phyloP scores from a whole-genome alignment of 2,888 invertebrate species.

The Alviniconcha strummeri region DNA sequence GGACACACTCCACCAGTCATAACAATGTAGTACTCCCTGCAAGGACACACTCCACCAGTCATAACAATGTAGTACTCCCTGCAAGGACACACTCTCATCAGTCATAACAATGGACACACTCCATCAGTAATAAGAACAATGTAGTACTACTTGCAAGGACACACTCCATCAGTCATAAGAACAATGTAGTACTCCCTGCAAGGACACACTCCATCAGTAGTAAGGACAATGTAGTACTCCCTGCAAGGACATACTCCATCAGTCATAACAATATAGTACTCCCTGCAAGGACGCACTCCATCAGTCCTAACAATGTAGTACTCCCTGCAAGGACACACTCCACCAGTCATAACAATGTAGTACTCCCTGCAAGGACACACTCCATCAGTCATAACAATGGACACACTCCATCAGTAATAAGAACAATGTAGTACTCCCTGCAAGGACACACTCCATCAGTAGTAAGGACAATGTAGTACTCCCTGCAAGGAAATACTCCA shows the following conservation, averaged over 20 bases:
- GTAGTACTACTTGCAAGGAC: conserved; percentile 65
- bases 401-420: too few relatives aligned
- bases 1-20: too few relatives aligned
- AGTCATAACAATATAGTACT: conserved; percentile 57
- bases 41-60: conserved; percentile 4
- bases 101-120: conserved; percentile 14
- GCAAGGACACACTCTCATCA: conserved; percentile 28
- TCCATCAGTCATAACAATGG: too few relatives aligned
- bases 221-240: conserved; percentile 59
- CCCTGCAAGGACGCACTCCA: conserved; percentile 50
- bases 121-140: conserved; percentile 20
- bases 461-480: conserved; percentile 57
- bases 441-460: conserved; percentile 10
- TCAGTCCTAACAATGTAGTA: conserved; percentile 55
- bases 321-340: conserved; percentile 59
- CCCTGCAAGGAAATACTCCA: conserved; percentile 50
- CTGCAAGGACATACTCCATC: conserved; percentile 48
- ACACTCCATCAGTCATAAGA: background rate
- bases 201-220: background rate
- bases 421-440: conserved; percentile 66
- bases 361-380: conserved; percentile 58
- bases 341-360: too few relatives aligned
- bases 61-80: conserved; percentile 65
- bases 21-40: conserved; percentile 70
- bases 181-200: conserved; percentile 67